Evolutionary conservation across 1,140 invertebrate species (phyloP).

Genomic region (Chionoecetes opilio): DNA sequence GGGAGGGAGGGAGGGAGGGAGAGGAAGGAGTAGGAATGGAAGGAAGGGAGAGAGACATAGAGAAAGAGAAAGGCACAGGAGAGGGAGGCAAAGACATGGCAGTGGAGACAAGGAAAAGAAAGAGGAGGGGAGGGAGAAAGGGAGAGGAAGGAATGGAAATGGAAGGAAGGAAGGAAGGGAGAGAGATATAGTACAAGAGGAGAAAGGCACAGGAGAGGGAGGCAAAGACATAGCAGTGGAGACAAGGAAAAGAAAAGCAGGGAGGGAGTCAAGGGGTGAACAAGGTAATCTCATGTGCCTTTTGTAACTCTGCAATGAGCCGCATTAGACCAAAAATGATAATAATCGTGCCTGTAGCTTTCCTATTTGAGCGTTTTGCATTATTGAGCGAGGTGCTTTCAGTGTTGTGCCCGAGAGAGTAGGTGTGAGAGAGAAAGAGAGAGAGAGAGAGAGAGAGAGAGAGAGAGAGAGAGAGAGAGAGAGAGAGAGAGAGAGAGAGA

Average conservation of each 20-base stretch:
- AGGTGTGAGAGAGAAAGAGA: conserved; percentile 37
- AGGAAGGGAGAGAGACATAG: neutral
- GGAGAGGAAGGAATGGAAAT: neutral
- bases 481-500: conserved; percentile 58
- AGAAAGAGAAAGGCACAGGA: neutral
- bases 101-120: neutral
- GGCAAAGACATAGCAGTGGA: too few species aligned
- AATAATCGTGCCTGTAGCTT: conserved; percentile 41
- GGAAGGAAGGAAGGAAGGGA: neutral
- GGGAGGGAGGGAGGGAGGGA: neutral
- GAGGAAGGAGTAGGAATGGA: neutral
- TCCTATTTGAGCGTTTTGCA: conserved; percentile 5
- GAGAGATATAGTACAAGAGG: neutral
- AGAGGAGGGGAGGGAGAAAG: neutral
- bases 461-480: conserved; percentile 63
- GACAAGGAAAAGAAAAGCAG: too few species aligned
- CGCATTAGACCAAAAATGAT: conserved; percentile 32
- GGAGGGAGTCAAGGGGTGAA: neutral
- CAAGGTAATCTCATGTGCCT: conserved; percentile 31
- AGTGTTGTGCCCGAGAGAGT: neutral
- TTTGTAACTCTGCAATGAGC: conserved; percentile 43
- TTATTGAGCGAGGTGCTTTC: conserved; percentile 16
- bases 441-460: conserved; percentile 46
- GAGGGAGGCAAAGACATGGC: too few species aligned
- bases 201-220: neutral